Evolutionary conservation across 2,797 vertebrate genomes (phyloP), one percentile per base, ranked within the genome.

Genomic region (Betta splendens): DNA sequence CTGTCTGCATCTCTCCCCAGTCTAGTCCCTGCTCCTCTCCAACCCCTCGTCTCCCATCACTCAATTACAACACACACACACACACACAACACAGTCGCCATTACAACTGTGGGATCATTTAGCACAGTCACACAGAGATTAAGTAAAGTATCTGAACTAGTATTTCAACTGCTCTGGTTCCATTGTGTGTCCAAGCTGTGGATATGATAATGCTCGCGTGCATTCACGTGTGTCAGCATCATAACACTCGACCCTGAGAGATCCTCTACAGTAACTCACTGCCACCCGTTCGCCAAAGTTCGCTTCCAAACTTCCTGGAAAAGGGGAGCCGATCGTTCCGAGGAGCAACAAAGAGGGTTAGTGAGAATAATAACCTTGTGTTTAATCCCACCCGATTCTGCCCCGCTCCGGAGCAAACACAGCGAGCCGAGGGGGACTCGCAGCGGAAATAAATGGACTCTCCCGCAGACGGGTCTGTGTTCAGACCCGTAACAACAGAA

Each of bases 261-360:
- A 64, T 63, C 73, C 59, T 40, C 71, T 73, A n/a, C n/a, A n/a
- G n/a, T n/a, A 84, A 89, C 86, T 88, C 85, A 78, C 70, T 85
- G 84, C 63, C 82, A 69, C 76, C 77, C 32, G 23, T 61, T 83
- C 68, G 70, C 40, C 29, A 72, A 81, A 84, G 85, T 86, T 89
- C 81, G 86, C 61, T 60, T 86, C 31, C 75, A 80, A 85, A 83
- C 81, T 85, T 89, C 80, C 79, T 81, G 83, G 88, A 87, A 88
- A 74, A 33, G 77, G 68, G 67, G 40, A 81, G 72, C 54, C 73
- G 69, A 76, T 57, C 50, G 63, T 77, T 84, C 64, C 64, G 58
- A 79, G 78, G 77, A 81, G 84, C 84, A 86, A 85, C 72, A 85
- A 84, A 83, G 76, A 74, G 73, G 68, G 69, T 80, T 81, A 74